Conservation (phyloP, 1,140 invertebrate species). For the Anastrepha obliqua region DNA sequence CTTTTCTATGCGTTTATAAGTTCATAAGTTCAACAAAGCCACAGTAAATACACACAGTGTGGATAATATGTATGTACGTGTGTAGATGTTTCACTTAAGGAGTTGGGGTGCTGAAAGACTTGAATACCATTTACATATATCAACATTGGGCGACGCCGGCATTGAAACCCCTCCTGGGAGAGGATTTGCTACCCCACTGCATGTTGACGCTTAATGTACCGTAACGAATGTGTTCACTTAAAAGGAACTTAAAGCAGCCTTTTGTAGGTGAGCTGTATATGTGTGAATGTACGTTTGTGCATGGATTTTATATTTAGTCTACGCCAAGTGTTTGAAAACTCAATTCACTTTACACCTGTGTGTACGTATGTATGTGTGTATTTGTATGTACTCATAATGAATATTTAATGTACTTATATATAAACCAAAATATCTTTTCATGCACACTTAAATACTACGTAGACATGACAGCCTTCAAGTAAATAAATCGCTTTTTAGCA, state of each 20-base stretch:
- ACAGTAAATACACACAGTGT: neutral
- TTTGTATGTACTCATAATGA: neutral
- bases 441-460: too few species aligned
- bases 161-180: neutral
- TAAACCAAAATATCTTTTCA: too few species aligned
- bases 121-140: neutral
- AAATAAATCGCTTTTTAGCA: too few species aligned
- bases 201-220: slow-evolving; percentile 44
- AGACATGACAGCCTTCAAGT: too few species aligned
- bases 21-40: neutral
- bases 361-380: neutral
- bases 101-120: neutral
- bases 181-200: neutral
- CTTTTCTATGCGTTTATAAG: neutral
- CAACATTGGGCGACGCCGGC: neutral
- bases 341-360: neutral
- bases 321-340: too few species aligned
- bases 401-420: too few species aligned
- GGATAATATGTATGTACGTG: neutral
- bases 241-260: neutral
- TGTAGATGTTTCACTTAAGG: neutral
- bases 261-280: slow-evolving; percentile 16
- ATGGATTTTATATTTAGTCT: too few species aligned
- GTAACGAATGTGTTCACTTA: slow-evolving; percentile 26
- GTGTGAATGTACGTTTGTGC: neutral